Evolutionary conservation across 2,113 vertebrate species (phyloP).

Genomic region (Pteronura brasiliensis): DNA sequence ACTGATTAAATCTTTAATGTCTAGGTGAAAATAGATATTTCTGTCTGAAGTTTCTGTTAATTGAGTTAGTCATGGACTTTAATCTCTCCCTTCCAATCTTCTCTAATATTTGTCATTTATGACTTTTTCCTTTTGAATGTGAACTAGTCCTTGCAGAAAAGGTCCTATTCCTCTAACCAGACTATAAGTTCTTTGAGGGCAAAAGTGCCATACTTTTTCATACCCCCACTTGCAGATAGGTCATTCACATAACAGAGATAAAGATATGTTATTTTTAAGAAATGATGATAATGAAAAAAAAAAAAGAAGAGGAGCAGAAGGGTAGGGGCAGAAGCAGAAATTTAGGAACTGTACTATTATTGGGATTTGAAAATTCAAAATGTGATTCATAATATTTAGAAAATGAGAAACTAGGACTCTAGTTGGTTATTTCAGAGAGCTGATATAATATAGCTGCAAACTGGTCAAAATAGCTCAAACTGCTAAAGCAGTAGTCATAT

Average conservation of each 20-base stretch:
- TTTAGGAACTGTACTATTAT: background rate
- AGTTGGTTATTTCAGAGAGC: background rate
- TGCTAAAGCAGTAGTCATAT: background rate
- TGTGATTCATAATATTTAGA: background rate
- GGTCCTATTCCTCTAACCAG: background rate
- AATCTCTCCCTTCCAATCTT: background rate
- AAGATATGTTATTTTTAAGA: background rate
- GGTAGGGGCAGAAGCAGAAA: background rate
- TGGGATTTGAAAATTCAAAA: background rate
- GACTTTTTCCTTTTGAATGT: background rate
- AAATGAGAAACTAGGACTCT: background rate
- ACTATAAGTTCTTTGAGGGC: background rate
- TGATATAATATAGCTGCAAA: background rate
- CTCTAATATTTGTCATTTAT: background rate
- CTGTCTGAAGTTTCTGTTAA: background rate
- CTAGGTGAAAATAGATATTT: background rate
- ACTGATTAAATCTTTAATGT: background rate
- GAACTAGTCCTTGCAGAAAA: background rate
- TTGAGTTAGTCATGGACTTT: background rate
- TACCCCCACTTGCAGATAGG: background rate
- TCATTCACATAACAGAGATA: background rate
- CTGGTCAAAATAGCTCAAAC: background rate
- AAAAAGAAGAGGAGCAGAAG: background rate
- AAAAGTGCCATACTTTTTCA: background rate
- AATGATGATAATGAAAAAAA: background rate